Evolutionary conservation across 2,888 invertebrate genomes (phyloP), one percentile per base, ranked within the genome.

Genomic region (Caenorhabditis becei): DNA sequence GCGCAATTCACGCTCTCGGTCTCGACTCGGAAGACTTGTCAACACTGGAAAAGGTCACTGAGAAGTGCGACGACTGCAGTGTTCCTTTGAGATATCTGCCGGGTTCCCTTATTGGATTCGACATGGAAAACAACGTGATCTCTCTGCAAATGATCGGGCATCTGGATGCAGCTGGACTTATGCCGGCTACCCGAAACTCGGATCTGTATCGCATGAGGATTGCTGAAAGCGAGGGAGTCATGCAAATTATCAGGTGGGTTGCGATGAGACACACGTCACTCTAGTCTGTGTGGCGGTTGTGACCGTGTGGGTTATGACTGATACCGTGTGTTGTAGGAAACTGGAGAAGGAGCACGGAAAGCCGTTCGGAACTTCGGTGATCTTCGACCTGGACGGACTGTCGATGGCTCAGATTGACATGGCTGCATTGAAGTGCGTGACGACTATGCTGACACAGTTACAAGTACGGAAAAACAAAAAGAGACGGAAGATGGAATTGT

Each of bases 191-290:
- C 0, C 51, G 80, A 47, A 86, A 87, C 62, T 72, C 83, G n/a
- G 89, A 89, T 74, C 72, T 89, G 24, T 89, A 85, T 67, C 35
- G 82, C 24, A 87, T 87, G 87, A 67, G 89, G 54, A 89, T 89
- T 37, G 87, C 88, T 5, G 89, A 89, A 63, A 88, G 88, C 56
- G 88, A 89, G 58, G 89, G 88, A 23, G 88, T 89, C 44, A 88
- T 89, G 88, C 83, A 88, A 58, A 83, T 89, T 24, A 85, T 89
- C 58, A 66, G 75, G 75, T 75, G 28, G 4, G 72, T 20, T 23
- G 20, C 1, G 26, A 16, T 44, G 24, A 28, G 20, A 44, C 54
- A 35, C 8, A 59, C 53, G 63, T 65, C 72, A 72, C 47, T 62
- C 47, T 28, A 44, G 71, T 63, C 41, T 63, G 44, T 62, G 63